These are phyloP conservation scores for Brachionus paranguensis DNA, from an alignment of 1,140 invertebrate genomes.

Conservation along the genomic window DNA sequence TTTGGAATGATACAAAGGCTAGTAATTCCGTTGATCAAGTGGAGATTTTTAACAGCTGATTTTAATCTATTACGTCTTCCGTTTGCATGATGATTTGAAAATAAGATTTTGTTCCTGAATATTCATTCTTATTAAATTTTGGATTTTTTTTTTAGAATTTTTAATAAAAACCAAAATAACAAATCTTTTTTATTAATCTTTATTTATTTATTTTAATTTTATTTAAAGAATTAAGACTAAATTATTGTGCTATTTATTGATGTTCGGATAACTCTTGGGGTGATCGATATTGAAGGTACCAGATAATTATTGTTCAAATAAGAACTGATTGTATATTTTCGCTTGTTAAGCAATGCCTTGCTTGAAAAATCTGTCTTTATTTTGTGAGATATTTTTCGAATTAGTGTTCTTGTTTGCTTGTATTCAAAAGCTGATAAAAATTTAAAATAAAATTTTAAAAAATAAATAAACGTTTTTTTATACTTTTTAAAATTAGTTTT, in stretches of 20 bases:
- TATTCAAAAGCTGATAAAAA: not conserved
- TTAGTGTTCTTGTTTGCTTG: not conserved
- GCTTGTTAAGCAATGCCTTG: not conserved
- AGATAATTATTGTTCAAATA: not conserved
- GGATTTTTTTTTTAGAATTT: too few species aligned
- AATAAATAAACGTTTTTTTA: not conserved
- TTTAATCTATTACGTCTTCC: too few species aligned
- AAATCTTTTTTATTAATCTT: too few species aligned
- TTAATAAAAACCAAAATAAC: too few species aligned
- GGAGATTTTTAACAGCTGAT: too few species aligned
- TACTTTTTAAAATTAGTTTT: not conserved
- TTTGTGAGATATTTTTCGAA: constrained; percentile 5
- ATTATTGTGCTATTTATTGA: not conserved
- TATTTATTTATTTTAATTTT: too few species aligned
- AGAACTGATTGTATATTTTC: not conserved
- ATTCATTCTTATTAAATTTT: too few species aligned
- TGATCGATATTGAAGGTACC: not conserved
- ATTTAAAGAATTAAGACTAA: too few species aligned
- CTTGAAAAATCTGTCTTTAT: not conserved
- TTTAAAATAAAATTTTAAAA: not conserved
- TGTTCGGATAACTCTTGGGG: not conserved
- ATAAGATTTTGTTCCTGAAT: too few species aligned
- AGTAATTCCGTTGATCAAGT: too few species aligned
- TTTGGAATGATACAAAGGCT: too few species aligned
- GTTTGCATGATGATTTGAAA: too few species aligned